These are phyloP conservation scores for Plestiodon gilberti DNA, from an alignment of 2,113 vertebrate species.

Conservation along the genomic window DNA sequence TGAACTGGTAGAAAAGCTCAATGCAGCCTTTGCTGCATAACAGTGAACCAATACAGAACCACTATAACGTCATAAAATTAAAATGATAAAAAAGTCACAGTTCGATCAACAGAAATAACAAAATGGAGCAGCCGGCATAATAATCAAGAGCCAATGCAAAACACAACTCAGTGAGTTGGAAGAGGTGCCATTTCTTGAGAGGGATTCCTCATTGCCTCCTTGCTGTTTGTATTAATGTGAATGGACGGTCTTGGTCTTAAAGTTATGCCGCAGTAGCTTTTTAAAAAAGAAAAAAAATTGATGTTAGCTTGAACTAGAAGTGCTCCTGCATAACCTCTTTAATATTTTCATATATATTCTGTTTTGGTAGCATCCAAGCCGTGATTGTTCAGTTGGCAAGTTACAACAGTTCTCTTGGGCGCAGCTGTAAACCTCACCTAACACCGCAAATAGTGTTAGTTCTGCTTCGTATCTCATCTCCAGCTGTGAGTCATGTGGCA, in stretches of 20 bases:
- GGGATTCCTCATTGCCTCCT: not conserved
- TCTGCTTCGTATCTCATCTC: not conserved
- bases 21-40: too few relatives aligned
- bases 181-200: not conserved
- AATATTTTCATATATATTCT: not conserved
- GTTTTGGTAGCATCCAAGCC: constrained; percentile 14
- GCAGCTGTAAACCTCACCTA: not conserved
- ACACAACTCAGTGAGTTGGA: too few relatives aligned
- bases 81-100: too few relatives aligned
- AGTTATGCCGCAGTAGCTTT: not conserved
- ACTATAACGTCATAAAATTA: too few relatives aligned
- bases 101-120: too few relatives aligned
- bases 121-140: too few relatives aligned
- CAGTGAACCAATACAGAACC: too few relatives aligned
- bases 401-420: not conserved
- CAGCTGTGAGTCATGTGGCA: constrained; percentile 10
- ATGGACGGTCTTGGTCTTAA: not conserved
- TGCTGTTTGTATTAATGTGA: not conserved
- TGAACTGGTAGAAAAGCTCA: too few relatives aligned
- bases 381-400: not conserved
- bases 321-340: not conserved
- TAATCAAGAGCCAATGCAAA: too few relatives aligned
- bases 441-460: not conserved
- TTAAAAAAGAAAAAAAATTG: not conserved
- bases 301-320: not conserved